A percentile compares a stretch with the other conserved stretches of the same genome.
These are phyloP conservation scores for Vanessa tameamea DNA, from an alignment of 1,140 invertebrate genomes.

Conservation along the genomic window DNA sequence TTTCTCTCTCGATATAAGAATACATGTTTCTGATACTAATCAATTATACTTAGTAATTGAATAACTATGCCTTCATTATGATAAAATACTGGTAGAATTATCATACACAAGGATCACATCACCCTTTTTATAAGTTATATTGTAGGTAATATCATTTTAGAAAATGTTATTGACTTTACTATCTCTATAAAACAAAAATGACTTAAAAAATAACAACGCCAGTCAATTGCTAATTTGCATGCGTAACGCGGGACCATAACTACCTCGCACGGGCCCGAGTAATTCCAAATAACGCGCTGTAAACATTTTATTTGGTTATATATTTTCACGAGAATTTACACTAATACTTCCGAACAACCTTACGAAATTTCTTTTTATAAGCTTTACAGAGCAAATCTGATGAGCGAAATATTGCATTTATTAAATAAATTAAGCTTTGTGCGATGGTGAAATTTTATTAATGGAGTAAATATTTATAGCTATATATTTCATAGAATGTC, in stretches of 20 bases:
- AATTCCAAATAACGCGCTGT: slow-evolving; percentile 55
- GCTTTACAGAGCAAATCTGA: background rate
- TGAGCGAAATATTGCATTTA: slow-evolving; percentile 19
- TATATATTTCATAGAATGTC: slow-evolving; percentile 1
- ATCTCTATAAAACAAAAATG: background rate
- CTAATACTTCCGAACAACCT: slow-evolving; percentile 31
- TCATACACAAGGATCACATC: background rate
- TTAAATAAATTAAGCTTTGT: slow-evolving; percentile 15
- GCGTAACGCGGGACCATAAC: slow-evolving; percentile 55
- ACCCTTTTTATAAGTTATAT: no score
- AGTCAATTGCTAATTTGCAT: slow-evolving; percentile 54
- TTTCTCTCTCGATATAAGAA: background rate
- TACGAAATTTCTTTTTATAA: slow-evolving; percentile 23
- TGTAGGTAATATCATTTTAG: no score
- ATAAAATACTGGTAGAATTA: background rate
- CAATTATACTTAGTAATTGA: no score
- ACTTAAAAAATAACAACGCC: slow-evolving; percentile 20
- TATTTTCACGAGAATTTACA: slow-evolving; percentile 39
- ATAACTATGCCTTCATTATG: no score
- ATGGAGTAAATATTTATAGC: background rate
- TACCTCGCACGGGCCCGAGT: slow-evolving; percentile 47
- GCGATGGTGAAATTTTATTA: slow-evolving; percentile 2
- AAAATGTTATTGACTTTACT: background rate
- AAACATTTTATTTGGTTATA: slow-evolving; percentile 54
- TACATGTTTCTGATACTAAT: no score